phyloP scores from a whole-genome alignment of 2,797 vertebrate genomes.

The Tamandua tetradactyla region DNA sequence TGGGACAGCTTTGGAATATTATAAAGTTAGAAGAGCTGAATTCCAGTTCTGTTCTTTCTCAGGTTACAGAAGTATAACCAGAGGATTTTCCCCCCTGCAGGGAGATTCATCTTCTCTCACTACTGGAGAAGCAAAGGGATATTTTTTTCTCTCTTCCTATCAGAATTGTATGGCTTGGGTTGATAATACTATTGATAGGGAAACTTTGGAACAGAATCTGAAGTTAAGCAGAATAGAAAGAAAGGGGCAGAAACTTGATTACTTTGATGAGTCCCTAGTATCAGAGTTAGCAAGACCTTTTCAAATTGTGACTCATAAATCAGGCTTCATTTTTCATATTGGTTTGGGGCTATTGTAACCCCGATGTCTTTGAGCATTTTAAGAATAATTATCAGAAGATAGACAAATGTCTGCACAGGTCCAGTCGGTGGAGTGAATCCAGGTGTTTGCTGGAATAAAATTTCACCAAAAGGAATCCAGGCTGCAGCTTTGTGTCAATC shows the following conservation, averaged over 20 bases:
- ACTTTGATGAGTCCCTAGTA: not conserved
- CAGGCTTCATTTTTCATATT: slow-evolving; percentile 45
- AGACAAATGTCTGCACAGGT: slow-evolving; percentile 36
- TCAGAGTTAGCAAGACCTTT: not conserved
- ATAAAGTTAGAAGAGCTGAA: slow-evolving; percentile 20
- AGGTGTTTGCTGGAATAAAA: slow-evolving; percentile 63
- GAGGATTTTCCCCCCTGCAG: not conserved
- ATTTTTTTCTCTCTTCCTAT: not conserved
- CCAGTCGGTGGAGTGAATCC: not conserved
- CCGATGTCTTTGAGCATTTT: slow-evolving; percentile 6
- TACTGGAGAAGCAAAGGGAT: not conserved
- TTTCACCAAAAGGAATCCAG: slow-evolving; percentile 34
- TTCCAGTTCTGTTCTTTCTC: not conserved
- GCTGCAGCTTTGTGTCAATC: not conserved
- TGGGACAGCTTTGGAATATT: not conserved
- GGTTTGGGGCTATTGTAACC: not conserved
- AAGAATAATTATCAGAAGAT: slow-evolving; percentile 50
- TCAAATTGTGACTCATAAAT: not conserved
- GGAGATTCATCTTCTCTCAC: not conserved
- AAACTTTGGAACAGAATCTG: not conserved
- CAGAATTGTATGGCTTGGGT: not conserved
- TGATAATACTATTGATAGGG: not conserved
- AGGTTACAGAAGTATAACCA: not conserved
- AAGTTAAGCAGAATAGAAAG: slow-evolving; percentile 31
- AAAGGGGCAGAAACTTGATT: not conserved